Evolutionary conservation across 2,113 vertebrate genomes (phyloP).

Genomic region (Rhynchomys soricoides): DNA sequence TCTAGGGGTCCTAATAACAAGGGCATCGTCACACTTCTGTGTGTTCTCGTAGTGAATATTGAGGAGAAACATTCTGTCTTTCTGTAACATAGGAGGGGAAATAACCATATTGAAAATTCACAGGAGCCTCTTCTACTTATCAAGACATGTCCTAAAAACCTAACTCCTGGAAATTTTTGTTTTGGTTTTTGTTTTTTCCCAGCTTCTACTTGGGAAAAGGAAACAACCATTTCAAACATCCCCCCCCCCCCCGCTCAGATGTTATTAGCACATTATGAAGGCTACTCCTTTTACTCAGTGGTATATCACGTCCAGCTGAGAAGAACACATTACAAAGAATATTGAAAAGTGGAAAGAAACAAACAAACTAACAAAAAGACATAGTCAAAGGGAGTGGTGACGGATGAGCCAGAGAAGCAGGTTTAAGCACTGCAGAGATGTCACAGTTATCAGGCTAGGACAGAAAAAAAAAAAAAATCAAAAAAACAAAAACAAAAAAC

Average conservation of each 20-base stretch:
- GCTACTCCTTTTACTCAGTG: no score
- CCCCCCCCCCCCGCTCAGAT: no score
- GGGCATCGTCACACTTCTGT: neutral
- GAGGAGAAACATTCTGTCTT: neutral
- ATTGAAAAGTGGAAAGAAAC: neutral
- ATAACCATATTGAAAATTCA: neutral
- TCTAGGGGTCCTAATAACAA: neutral
- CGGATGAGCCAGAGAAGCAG: neutral
- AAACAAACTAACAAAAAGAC: neutral
- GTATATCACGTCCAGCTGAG: no score
- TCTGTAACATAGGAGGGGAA: neutral
- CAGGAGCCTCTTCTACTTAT: neutral
- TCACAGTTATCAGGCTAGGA: neutral
- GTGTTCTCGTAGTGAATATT: neutral
- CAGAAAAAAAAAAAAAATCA: neutral
- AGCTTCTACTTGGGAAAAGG: neutral
- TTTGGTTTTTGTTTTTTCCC: neutral
- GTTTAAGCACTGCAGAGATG: neutral
- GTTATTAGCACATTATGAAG: neutral
- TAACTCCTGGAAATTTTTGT: neutral
- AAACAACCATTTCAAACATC: neutral
- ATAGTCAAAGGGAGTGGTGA: no score
- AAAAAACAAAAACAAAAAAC: no score
- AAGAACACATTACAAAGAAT: neutral
- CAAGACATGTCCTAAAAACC: neutral